Conservation (phyloP, 2,113 vertebrate species). For the Upupa epops region DNA sequence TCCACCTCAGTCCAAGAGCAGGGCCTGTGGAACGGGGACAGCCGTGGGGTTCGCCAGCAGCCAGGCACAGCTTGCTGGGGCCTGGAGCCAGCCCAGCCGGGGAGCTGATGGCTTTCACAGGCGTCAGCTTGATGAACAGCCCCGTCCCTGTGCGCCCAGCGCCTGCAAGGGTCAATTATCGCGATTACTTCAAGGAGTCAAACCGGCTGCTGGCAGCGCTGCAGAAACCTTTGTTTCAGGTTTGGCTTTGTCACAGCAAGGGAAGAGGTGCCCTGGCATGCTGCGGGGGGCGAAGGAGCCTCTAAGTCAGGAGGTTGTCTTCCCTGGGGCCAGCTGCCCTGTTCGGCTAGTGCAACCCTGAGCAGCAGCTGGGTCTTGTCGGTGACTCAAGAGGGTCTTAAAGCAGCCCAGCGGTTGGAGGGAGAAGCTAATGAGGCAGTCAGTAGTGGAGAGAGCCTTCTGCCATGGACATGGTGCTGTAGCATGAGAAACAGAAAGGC, state of each 20-base stretch:
- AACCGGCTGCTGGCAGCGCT: constrained; percentile 24
- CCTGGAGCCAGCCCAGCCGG: not conserved
- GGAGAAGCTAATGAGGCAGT: not conserved
- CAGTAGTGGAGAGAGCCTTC: not conserved
- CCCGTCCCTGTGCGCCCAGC: not conserved
- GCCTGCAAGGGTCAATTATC: constrained; percentile 66
- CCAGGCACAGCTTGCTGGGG: not conserved
- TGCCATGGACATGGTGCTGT: not conserved
- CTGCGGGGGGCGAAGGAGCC: not conserved
- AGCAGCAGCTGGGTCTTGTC: not conserved
- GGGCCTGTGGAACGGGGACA: rapidly evolving
- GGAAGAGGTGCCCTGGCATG: not conserved
- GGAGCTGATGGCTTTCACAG: constrained; percentile 48
- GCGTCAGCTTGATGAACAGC: constrained; percentile 12
- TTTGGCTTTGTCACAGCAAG: constrained; percentile 18
- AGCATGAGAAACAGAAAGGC: not conserved
- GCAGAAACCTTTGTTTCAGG: constrained; percentile 38
- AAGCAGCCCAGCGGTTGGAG: not conserved
- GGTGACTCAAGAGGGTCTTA: not conserved
- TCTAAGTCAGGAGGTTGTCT: not conserved
- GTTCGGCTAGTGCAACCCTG: not conserved
- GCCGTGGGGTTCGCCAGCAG: not conserved
- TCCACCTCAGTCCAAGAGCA: rapidly evolving
- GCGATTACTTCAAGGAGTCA: constrained; percentile 62
- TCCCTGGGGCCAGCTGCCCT: not conserved